A percentile compares a stretch with the other conserved stretches of the same genome.
These are phyloP conservation scores for Syrmaticus mikado DNA, from an alignment of 2,113 vertebrate species.

Conservation along the genomic window DNA sequence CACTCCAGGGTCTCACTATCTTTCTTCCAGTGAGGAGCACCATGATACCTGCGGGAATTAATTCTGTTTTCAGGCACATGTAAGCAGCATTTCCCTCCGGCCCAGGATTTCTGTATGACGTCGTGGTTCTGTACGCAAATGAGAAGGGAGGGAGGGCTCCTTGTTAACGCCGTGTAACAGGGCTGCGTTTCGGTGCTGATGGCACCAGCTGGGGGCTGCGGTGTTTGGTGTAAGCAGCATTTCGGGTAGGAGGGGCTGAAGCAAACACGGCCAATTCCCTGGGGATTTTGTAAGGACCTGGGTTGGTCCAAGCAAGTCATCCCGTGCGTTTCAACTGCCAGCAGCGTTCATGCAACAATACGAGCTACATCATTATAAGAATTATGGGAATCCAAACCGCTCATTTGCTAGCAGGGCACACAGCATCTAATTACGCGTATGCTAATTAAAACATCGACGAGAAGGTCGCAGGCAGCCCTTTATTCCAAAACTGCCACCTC, in stretches of 20 bases:
- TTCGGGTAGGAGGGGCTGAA: not conserved
- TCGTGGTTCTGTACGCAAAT: not conserved
- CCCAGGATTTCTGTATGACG: not conserved
- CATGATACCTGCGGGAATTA: not conserved
- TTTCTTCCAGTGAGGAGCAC: too few species aligned
- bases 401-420: fast-evolving
- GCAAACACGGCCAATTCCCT: not conserved
- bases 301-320: not conserved
- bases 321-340: not conserved
- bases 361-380: too few species aligned
- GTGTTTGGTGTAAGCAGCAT: not conserved
- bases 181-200: not conserved
- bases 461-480: fast-evolving
- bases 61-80: not conserved
- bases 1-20: too few species aligned
- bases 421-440: fast-evolving
- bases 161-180: not conserved
- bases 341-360: not conserved
- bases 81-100: not conserved
- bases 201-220: not conserved
- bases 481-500: not conserved
- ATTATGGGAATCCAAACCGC: not conserved
- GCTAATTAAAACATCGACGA: fast-evolving
- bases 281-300: not conserved
- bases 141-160: not conserved